Conservation (phyloP, 2,888 invertebrate species). For the Chalcosyrphus nemorum region DNA sequence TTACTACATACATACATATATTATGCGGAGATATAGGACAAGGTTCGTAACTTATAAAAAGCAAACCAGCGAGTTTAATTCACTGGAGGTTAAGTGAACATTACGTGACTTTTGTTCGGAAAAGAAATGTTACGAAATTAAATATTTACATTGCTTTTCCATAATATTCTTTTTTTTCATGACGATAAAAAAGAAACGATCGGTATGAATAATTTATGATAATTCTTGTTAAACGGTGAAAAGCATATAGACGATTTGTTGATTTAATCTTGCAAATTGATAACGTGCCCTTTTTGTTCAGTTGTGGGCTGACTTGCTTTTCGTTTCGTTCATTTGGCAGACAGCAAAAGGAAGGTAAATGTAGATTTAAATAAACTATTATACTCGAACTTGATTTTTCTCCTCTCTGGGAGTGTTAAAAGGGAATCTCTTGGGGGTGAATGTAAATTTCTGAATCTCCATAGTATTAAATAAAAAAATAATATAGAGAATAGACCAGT, state of each 20-base stretch:
- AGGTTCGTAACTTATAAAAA: background rate
- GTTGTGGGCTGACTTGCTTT: background rate
- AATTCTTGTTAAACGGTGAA: background rate
- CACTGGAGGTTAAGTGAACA: background rate
- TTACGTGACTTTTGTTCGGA: constrained; percentile 5
- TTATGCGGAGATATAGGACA: background rate
- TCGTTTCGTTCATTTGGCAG: background rate
- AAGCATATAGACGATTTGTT: constrained; percentile 6
- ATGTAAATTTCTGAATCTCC: background rate
- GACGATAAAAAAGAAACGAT: background rate
- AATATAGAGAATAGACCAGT: background rate
- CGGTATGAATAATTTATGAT: constrained; percentile 6
- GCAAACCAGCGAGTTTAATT: background rate
- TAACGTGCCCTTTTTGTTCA: constrained; percentile 2
- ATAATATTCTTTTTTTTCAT: background rate
- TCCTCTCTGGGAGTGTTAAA: background rate
- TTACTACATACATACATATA: background rate
- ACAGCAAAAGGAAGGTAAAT: background rate
- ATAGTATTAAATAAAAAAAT: background rate
- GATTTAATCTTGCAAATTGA: constrained; percentile 17
- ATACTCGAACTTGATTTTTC: background rate
- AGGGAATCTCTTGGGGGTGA: background rate
- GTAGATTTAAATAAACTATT: constrained; percentile 3
- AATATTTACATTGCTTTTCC: constrained; percentile 12
- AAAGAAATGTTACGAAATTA: background rate